Base-by-base conservation (phyloP, 2,797 vertebrate genomes). In the Merluccius polli region DNA sequence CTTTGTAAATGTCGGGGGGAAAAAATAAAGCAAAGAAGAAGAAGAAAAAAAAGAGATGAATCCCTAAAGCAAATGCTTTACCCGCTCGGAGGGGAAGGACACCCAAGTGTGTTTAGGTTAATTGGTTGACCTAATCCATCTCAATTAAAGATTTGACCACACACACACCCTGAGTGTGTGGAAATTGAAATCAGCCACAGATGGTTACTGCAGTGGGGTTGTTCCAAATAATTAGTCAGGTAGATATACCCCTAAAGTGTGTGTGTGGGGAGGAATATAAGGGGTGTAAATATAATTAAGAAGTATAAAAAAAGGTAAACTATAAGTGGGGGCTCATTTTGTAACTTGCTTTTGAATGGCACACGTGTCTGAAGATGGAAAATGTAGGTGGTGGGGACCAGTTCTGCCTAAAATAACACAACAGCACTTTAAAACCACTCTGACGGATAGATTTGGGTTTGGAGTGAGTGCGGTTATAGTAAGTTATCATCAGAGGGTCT, bases 101-200 rank as follows among this genome's bases (percentile, higher is more conserved):
- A 83, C 89, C 89, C 91, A 87, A 85, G 92, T 87, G 89, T 90
- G 89, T 90, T 89, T 9, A 83, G 92, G 92, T 95, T 95, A 95
- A 93, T 93, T 94, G 90, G 89, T 91, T 93, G 93, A 95, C 93
- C 93, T 86, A 86, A 87, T 94, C 93, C 83, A 91, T 94, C 90
- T 91, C 91, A 93, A 94, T 92, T 93, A 93, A 92, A 91, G 89
- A 91, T 92, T 93, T 94, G 91, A 91, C 92, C 83, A 91, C 87
- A 74, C 86, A 82, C 79, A 79, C 84, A 88, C 88, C 88, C 87
- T 70, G 79, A 83, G 83, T 77, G 86, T 86, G 81, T 81, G 78
- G 70, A 92, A 92, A 92, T 91, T 92, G 87, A 93, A 93, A 93
- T 92, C 81, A 82, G 85, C 90, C 89, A 89, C 89, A 93, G 87